Percentiles rank a stretch among this genome's conserved stretches.
Evolutionary conservation across 2,797 vertebrate genomes (phyloP).

Genomic region (Harpagifer antarcticus): DNA sequence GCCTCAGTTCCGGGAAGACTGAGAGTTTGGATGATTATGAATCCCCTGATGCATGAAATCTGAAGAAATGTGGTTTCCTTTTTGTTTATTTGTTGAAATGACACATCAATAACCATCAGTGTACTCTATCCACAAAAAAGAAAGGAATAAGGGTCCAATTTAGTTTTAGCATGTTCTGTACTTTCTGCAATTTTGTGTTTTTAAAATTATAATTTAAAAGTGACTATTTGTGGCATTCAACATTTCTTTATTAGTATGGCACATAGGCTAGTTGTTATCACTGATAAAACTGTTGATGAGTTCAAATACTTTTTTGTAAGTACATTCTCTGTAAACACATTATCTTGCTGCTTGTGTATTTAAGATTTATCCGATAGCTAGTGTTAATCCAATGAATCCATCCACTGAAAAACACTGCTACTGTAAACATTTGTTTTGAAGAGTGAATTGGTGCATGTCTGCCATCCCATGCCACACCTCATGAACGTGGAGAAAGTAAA

Average conservation of each 20-base stretch:
- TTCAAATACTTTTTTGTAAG: background rate
- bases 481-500: slow-evolving; percentile 19
- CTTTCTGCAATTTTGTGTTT: background rate
- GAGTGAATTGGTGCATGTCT: background rate
- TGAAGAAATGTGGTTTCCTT: slow-evolving; percentile 4
- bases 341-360: background rate
- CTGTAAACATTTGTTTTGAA: background rate
- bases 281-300: background rate
- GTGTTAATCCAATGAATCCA: background rate
- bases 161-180: background rate
- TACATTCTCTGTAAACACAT: background rate
- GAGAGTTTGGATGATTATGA: slow-evolving; percentile 24
- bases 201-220: background rate
- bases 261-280: too few relatives aligned
- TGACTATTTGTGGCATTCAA: background rate
- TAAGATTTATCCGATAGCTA: background rate
- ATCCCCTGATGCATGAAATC: slow-evolving; percentile 27
- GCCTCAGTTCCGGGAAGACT: slow-evolving; percentile 17
- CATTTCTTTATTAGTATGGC: background rate
- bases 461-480: background rate
- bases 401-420: background rate
- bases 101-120: background rate
- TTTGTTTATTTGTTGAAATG: slow-evolving; percentile 8
- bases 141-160: background rate
- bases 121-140: background rate